Percentiles rank a stretch among this genome's conserved stretches.
These are phyloP conservation scores for Nasonia longicornis DNA, from an alignment of 1,140 invertebrate species.

Conservation along the genomic window DNA sequence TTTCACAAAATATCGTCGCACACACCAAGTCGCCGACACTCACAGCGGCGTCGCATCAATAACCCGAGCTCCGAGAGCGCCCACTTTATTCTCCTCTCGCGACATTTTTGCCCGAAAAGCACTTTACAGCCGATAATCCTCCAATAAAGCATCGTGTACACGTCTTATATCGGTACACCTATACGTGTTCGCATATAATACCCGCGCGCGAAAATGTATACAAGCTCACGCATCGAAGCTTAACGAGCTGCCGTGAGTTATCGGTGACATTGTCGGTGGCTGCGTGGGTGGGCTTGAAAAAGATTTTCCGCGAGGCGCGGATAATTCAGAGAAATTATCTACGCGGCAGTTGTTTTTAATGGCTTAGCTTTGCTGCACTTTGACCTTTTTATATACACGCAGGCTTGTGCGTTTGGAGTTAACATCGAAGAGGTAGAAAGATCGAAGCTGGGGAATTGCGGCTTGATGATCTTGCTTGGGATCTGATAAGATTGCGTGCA, in stretches of 20 bases:
- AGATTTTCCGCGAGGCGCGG: neutral
- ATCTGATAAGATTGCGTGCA: neutral
- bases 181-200: too few species aligned
- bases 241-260: slow-evolving; percentile 29
- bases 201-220: too few species aligned
- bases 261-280: neutral
- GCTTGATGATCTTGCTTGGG: neutral
- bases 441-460: neutral
- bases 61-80: neutral
- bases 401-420: neutral
- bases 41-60: neutral
- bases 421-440: too few species aligned
- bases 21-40: neutral
- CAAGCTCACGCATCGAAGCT: neutral
- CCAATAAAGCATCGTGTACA: slow-evolving; percentile 12
- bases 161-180: neutral
- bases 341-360: neutral
- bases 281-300: slow-evolving; percentile 17
- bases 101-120: slow-evolving; percentile 3
- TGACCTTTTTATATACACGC: neutral
- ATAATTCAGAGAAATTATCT: slow-evolving; percentile 18
- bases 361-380: neutral
- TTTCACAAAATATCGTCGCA: neutral
- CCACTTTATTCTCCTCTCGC: slow-evolving; percentile 5
- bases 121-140: slow-evolving; percentile 40